Evolutionary conservation across 2,888 invertebrate genomes (phyloP), one percentile per base, ranked within the genome.

Genomic region (Agonopterix arenella): DNA sequence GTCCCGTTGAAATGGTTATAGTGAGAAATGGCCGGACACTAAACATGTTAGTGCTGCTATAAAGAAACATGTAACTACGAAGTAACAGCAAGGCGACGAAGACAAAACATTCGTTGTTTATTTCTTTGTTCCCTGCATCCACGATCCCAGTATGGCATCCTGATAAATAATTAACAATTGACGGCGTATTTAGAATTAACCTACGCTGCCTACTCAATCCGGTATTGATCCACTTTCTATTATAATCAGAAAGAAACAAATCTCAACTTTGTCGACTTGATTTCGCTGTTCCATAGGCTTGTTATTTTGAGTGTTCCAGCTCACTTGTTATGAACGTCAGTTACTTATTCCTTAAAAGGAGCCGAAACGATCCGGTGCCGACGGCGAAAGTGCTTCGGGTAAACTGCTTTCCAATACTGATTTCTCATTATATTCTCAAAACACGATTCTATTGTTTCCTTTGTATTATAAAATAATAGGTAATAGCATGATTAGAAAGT

Each of bases 1-100:
- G 70, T 74, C 69, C 65, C 58, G 57, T 60, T 68, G 64, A 68
- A 73, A 71, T 65, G 60, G 70, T 64, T 67, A 62, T 58, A 65
- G 66, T 70, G 68, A 75, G 65, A 68, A 69, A 74, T 68, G 68
- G 66, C 55, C 55, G 52, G 60, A 62, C 69, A 71, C 66, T 73
- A 75, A 73, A 71, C 65, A 65, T 62, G 71, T 73, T 73, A 70
- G 63, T 59, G 58, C 66, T 52, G 64, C 64, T 54, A 64, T 73
- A 71, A 73, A 74, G 63, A 62, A 65, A 59, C 63, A 60, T 61
- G 60, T 64, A 66, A 64, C 66, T 40, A 40, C 40, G 4, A n/a
- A 28, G 28, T 28, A 28, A 5, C 28, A 28, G 28, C 28, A 28
- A 5, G 28, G 28, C 28, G 28, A 28, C 28, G 28, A 28, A 28